phyloP scores from a whole-genome alignment of 1,140 invertebrate genomes.

The Hylaeus anthracinus region DNA sequence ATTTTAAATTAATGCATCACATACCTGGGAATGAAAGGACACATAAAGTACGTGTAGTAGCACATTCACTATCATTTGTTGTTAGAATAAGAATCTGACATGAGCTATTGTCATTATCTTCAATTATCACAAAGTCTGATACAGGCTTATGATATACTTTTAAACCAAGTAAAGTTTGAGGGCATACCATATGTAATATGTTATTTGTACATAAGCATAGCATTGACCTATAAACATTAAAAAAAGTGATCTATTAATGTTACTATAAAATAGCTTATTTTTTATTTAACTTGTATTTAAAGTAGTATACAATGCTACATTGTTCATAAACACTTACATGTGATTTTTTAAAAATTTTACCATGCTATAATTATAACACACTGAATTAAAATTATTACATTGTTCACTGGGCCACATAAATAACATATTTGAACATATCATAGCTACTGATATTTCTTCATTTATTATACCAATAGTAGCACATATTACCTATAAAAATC shows the following conservation, averaged over 20 bases:
- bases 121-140: constrained; percentile 65
- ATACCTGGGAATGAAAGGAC: constrained; percentile 73
- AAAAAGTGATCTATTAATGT: neutral
- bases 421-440: constrained; percentile 58
- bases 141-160: constrained; percentile 65
- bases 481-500: constrained; percentile 55
- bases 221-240: constrained; percentile 54
- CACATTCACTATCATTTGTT: constrained; percentile 18
- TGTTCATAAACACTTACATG: constrained; percentile 48
- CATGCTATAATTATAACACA: constrained; percentile 63
- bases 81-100: constrained; percentile 68
- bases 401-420: constrained; percentile 63
- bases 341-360: constrained; percentile 60
- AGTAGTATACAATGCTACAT: no score
- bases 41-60: constrained; percentile 51
- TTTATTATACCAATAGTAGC: constrained; percentile 29
- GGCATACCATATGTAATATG: constrained; percentile 64
- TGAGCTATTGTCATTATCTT: constrained; percentile 55
- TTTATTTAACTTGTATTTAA: neutral
- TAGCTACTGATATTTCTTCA: constrained; percentile 54
- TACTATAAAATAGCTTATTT: neutral
- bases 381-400: constrained; percentile 34
- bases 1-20: neutral
- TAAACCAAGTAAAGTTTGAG: constrained; percentile 63
- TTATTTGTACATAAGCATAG: constrained; percentile 66